These are phyloP conservation scores for Meliscaeva auricollis DNA, from an alignment of 2,888 invertebrate species.

Conservation along the genomic window DNA sequence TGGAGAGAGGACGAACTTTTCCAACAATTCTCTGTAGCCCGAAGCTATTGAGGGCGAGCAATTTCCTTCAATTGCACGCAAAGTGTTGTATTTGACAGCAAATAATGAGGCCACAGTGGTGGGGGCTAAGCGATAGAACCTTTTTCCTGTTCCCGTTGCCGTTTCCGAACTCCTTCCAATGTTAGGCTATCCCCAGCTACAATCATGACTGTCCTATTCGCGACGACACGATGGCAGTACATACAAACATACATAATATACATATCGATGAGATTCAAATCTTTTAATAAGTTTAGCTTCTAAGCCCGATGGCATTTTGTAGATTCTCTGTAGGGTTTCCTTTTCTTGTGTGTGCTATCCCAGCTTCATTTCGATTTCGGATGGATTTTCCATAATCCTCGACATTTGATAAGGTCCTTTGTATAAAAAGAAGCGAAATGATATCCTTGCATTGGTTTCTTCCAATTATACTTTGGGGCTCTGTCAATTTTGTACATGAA, in stretches of 20 bases:
- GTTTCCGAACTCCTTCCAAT: neutral
- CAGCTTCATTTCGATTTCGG: conserved; percentile 11
- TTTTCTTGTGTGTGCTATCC: conserved; percentile 12
- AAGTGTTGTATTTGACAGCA: conserved; percentile 62
- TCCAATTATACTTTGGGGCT: conserved; percentile 1
- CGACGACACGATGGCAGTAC: neutral
- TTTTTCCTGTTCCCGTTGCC: neutral
- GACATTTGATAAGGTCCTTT: conserved; percentile 38
- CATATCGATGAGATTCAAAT: conserved; percentile 82
- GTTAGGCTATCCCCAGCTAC: neutral
- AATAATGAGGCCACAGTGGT: conserved; percentile 38
- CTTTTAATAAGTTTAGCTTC: conserved; percentile 82
- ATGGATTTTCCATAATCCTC: conserved; percentile 51
- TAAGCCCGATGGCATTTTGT: conserved; percentile 64
- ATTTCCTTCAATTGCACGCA: conserved; percentile 62
- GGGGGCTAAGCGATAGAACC: neutral
- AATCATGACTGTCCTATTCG: neutral
- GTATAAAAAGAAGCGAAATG: conserved; percentile 6
- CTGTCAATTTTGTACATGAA: too few relatives aligned
- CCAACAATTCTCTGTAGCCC: neutral
- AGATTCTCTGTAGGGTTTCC: conserved; percentile 16
- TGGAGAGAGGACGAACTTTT: conserved; percentile 26
- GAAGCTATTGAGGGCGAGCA: conserved; percentile 17
- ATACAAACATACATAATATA: neutral
- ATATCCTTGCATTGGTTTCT: conserved; percentile 32